Conservation (phyloP, 2,888 invertebrate species). For the Dynastes maya region DNA sequence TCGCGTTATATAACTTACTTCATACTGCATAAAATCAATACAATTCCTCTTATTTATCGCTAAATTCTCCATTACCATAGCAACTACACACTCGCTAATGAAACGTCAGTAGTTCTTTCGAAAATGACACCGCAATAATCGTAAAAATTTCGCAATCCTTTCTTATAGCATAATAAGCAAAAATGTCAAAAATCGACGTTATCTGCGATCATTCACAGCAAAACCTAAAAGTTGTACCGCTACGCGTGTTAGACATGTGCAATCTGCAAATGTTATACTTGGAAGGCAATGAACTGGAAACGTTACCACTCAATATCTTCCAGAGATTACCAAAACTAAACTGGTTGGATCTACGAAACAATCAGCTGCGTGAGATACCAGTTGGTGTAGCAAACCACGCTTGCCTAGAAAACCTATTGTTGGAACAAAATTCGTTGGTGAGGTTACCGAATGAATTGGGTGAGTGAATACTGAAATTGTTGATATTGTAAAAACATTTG, state of each 20-base stretch:
- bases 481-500: background rate
- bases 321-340: constrained; percentile 72
- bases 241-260: constrained; percentile 62
- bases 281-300: constrained; percentile 73
- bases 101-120: constrained; percentile 39
- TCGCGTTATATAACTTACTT: too few relatives aligned
- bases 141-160: background rate
- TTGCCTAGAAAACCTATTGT: constrained; percentile 75
- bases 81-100: constrained; percentile 38
- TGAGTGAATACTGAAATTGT: constrained; percentile 58
- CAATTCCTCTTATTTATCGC: background rate
- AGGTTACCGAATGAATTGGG: constrained; percentile 78
- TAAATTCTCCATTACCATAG: constrained; percentile 45
- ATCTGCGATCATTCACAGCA: constrained; percentile 67
- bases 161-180: background rate
- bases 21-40: too few relatives aligned
- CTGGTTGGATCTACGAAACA: constrained; percentile 80
- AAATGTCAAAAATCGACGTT: constrained; percentile 64
- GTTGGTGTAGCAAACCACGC: constrained; percentile 74
- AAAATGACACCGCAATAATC: constrained; percentile 33
- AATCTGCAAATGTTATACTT: constrained; percentile 73
- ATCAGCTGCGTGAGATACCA: constrained; percentile 74
- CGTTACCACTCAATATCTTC: constrained; percentile 76
- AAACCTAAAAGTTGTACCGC: constrained; percentile 64
- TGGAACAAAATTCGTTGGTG: constrained; percentile 77